Evolutionary conservation across 2,113 vertebrate species (phyloP).

Genomic region (Lepidothrix coronata): DNA sequence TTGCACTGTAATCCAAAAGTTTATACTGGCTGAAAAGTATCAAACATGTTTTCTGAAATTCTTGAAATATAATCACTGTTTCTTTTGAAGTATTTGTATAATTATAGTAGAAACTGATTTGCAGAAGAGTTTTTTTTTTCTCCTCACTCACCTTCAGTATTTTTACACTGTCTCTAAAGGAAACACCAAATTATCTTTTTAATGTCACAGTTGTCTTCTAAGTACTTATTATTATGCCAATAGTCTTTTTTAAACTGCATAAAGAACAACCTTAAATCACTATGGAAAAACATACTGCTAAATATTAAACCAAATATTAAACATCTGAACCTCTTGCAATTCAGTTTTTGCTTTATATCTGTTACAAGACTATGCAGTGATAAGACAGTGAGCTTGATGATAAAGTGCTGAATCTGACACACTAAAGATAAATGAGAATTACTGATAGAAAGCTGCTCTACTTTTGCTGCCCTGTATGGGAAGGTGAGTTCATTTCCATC

Average conservation of each 20-base stretch:
- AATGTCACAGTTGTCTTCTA: background rate
- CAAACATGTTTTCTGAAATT: background rate
- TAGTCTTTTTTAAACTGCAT: background rate
- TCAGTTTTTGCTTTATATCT: constrained; percentile 34
- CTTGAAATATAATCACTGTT: background rate
- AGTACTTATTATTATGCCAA: background rate
- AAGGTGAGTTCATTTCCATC: constrained; percentile 30
- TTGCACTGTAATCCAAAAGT: background rate
- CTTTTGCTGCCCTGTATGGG: constrained; percentile 41
- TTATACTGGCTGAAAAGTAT: background rate
- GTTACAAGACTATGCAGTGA: constrained; percentile 37
- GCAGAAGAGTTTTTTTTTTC: background rate
- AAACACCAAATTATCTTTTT: background rate
- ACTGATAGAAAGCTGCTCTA: constrained; percentile 54
- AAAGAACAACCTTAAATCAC: constrained; percentile 21
- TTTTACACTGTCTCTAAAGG: background rate
- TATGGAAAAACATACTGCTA: background rate
- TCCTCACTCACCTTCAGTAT: background rate
- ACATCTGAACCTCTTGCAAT: constrained; percentile 33
- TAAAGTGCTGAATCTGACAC: constrained; percentile 58
- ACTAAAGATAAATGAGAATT: constrained; percentile 70
- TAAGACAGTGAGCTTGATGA: constrained; percentile 55
- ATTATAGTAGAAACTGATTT: background rate
- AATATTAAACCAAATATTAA: background rate
- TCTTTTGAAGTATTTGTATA: background rate